These are phyloP conservation scores for Siderastrea siderea DNA, from an alignment of 92 coral and sea anemone species.

Conservation along the genomic window DNA sequence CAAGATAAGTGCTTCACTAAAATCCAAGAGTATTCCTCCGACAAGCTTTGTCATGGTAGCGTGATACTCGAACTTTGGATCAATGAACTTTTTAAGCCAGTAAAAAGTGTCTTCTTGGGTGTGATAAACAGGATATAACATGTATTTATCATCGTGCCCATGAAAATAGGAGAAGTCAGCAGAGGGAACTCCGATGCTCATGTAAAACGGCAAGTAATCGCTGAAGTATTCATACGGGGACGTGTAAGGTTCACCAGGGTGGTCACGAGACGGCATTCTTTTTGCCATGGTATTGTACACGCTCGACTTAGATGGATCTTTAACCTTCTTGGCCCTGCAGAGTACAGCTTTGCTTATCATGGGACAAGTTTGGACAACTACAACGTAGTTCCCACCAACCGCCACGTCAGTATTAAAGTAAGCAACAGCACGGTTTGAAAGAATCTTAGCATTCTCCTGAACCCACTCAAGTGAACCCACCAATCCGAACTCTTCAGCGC, in stretches of 20 bases:
- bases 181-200: conserved; percentile 82
- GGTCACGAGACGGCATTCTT: conserved; percentile 28
- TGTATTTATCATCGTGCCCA: conserved; percentile 32
- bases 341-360: conserved; percentile 68
- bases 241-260: conserved; percentile 64
- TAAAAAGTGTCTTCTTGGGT: conserved; percentile 84
- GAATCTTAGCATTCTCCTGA: conserved; percentile 66
- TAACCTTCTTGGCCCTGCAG: conserved; percentile 63
- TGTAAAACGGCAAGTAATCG: conserved; percentile 91
- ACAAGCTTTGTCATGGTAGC: conserved; percentile 81
- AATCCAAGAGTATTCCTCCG: conserved; percentile 85
- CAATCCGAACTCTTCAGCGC: conserved; percentile 81
- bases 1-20: conserved; percentile 78
- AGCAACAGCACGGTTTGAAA: conserved; percentile 76
- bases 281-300: conserved; percentile 75
- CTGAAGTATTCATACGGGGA: conserved; percentile 68
- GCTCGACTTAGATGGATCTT: conserved; percentile 66
- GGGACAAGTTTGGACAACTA: conserved; percentile 73
- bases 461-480: conserved; percentile 86
- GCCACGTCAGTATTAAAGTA: conserved; percentile 84
- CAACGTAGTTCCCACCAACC: conserved; percentile 75
- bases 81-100: conserved; percentile 85
- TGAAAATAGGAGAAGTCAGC: conserved; percentile 87
- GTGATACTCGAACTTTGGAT: conserved; percentile 86
- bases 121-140: conserved; percentile 91